Conservation (phyloP, 2,797 vertebrate genomes). For the Schizopygopsis malacanthus region DNA sequence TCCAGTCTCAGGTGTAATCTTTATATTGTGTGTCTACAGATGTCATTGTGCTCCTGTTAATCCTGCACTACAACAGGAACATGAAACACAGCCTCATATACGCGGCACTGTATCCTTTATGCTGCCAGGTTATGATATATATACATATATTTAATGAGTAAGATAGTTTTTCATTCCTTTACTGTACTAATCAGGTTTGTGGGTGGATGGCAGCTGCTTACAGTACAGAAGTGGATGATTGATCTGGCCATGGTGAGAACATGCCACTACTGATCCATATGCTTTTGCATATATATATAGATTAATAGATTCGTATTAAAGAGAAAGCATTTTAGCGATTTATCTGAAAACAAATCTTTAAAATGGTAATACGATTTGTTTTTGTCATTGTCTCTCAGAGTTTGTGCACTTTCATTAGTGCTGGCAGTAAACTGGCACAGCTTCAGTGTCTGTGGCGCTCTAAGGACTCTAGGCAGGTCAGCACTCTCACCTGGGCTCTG, state of each 20-base stretch:
- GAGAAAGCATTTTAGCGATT: neutral
- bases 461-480: conserved; percentile 84
- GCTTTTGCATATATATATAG: neutral
- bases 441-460: conserved; percentile 88
- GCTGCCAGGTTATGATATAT: neutral
- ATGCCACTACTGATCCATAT: neutral
- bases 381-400: conserved; percentile 78
- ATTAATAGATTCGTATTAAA: neutral
- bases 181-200: conserved; percentile 76
- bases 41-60: conserved; percentile 83
- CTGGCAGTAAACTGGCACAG: conserved; percentile 88
- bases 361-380: neutral
- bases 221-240: conserved; percentile 87
- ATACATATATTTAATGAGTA: neutral
- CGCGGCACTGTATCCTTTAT: conserved; percentile 85
- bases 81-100: conserved; percentile 79
- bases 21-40: conserved; percentile 74
- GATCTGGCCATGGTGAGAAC: conserved; percentile 90
- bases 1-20: neutral
- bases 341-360: neutral
- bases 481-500: conserved; percentile 88
- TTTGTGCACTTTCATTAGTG: conserved; percentile 88
- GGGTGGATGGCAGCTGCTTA: conserved; percentile 85
- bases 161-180: neutral
- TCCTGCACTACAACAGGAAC: conserved; percentile 85